These are phyloP conservation scores for Sinocyclocheilus anophthalmus DNA, from an alignment of 2,113 vertebrate genomes.

Conservation along the genomic window DNA sequence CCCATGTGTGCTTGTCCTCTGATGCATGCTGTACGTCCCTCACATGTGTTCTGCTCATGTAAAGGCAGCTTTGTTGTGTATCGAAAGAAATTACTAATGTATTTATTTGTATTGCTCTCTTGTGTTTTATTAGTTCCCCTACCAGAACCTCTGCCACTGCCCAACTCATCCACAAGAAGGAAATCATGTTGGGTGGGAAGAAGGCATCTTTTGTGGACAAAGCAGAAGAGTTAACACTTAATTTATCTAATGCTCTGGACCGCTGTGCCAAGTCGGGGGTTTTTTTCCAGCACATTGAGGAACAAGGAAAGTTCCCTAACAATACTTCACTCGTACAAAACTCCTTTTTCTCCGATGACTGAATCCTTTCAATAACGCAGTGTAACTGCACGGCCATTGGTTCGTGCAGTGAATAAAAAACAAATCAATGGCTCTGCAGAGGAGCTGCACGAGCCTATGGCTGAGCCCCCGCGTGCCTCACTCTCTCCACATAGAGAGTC, in stretches of 20 bases:
- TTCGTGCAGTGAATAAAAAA: no score
- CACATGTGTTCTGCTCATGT: not conserved
- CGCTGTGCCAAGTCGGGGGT: conserved; percentile 66
- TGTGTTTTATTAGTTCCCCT: conserved; percentile 49
- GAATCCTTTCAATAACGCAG: no score
- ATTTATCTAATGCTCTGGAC: conserved; percentile 71
- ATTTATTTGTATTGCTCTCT: not conserved
- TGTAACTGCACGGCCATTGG: no score
- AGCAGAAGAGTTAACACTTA: conserved; percentile 62
- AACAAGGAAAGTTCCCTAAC: not conserved
- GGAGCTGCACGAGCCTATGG: no score
- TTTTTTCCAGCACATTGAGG: not conserved
- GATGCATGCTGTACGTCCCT: not conserved
- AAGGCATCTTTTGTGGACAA: conserved; percentile 69
- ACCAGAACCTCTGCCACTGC: conserved; percentile 20
- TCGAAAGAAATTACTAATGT: not conserved
- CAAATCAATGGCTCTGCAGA: no score
- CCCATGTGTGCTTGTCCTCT: not conserved
- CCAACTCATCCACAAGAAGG: conserved; percentile 60
- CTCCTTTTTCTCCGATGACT: no score
- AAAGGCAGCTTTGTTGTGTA: not conserved
- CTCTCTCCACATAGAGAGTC: no score
- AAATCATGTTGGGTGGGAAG: conserved; percentile 51
- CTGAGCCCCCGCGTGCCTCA: no score
- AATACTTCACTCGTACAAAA: no score